A percentile compares a stretch with the other conserved stretches of the same genome.
phyloP scores from a whole-genome alignment of 2,888 invertebrate species.

The Chesias legatella region DNA sequence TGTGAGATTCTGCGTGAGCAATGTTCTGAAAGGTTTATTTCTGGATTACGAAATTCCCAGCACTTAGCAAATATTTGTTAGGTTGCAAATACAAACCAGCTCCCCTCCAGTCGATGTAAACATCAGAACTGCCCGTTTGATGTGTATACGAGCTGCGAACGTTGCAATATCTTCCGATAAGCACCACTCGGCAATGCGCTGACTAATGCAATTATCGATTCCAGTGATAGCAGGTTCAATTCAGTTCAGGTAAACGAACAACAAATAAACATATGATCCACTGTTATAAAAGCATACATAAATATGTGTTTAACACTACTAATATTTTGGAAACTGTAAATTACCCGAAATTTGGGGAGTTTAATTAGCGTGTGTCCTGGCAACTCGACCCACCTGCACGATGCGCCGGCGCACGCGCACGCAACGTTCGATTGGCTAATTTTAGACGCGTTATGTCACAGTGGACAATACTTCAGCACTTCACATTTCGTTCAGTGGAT shows the following conservation, averaged over 20 bases:
- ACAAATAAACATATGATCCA: too few species aligned
- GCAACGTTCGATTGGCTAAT: slow-evolving; percentile 57
- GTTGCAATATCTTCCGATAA: too few species aligned
- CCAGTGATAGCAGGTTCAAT: too few species aligned
- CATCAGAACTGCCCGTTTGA: slow-evolving; percentile 37
- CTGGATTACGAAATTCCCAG: too few species aligned
- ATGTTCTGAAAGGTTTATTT: too few species aligned
- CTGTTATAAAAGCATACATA: too few species aligned
- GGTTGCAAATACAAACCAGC: slow-evolving; percentile 27
- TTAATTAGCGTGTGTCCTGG: slow-evolving; percentile 44
- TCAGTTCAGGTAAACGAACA: too few species aligned
- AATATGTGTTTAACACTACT: too few species aligned
- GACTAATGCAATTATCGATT: too few species aligned
- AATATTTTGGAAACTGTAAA: neutral
- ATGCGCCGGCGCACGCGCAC: slow-evolving; percentile 63
- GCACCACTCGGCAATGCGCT: too few species aligned
- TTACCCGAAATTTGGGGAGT: slow-evolving; percentile 42
- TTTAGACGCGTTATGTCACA: slow-evolving; percentile 72
- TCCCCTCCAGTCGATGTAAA: slow-evolving; percentile 40
- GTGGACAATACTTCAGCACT: slow-evolving; percentile 50
- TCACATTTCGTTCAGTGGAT: slow-evolving; percentile 34
- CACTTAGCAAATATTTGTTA: too few species aligned
- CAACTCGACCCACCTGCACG: slow-evolving; percentile 67
- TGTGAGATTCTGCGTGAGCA: too few species aligned
- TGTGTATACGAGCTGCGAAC: slow-evolving; percentile 39